A percentile compares a stretch with the other conserved stretches of the same genome.
phyloP scores from a whole-genome alignment of 1,140 invertebrate species.

The Pogonognathellus flavescens region DNA sequence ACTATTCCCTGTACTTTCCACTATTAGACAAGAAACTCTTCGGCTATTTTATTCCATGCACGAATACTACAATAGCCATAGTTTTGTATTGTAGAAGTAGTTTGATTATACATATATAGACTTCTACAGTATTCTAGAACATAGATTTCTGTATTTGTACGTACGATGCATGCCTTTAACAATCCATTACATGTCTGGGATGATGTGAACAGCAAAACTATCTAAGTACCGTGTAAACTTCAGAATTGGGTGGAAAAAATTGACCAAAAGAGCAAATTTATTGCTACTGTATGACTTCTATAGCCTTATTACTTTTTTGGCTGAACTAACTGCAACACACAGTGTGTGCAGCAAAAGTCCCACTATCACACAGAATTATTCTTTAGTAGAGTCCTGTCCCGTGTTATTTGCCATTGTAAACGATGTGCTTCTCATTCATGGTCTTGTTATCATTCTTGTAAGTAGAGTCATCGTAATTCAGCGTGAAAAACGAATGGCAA shows the following conservation, averaged over 20 bases:
- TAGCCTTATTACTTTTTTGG: constrained; percentile 24
- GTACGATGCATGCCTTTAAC: background rate
- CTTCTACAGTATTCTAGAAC: background rate
- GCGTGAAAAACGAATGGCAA: constrained; percentile 29
- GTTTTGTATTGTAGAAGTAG: background rate
- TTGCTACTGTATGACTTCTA: constrained; percentile 39
- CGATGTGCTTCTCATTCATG: background rate
- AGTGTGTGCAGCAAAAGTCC: background rate
- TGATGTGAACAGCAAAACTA: constrained; percentile 14
- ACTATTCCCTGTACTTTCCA: too few species aligned
- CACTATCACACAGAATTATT: constrained; percentile 17
- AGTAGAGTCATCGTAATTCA: background rate
- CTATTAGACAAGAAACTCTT: too few species aligned
- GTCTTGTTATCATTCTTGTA: constrained; percentile 31
- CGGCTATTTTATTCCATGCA: constrained; percentile 26
- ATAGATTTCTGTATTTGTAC: background rate
- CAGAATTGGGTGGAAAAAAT: constrained; percentile 48
- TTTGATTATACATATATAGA: background rate
- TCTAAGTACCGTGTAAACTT: constrained; percentile 40
- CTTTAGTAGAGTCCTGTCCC: background rate
- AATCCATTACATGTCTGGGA: constrained; percentile 30
- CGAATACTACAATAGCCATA: background rate
- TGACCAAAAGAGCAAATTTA: constrained; percentile 42
- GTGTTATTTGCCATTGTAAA: constrained; percentile 8
- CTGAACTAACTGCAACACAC: background rate